Evolutionary conservation across 2,797 vertebrate species (phyloP).

Genomic region (Peromyscus melanophrys): DNA sequence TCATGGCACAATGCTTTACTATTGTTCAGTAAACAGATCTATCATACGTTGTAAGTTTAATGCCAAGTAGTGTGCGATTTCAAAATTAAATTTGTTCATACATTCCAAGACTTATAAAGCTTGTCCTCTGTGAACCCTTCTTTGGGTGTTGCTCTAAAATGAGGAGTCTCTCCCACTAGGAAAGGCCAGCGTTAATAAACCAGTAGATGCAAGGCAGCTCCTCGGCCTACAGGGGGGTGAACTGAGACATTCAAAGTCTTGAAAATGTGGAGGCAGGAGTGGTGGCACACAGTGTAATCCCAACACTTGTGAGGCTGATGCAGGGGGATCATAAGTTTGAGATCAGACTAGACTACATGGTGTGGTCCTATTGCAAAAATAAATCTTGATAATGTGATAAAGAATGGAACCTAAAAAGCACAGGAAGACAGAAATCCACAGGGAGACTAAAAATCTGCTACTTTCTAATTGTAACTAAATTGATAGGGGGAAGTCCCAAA

Average conservation of each 20-base stretch:
- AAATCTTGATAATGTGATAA: not conserved
- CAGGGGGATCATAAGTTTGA: not conserved
- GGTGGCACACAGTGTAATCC: not conserved
- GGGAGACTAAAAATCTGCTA: not conserved
- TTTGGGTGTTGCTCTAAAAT: not conserved
- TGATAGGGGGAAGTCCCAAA: not conserved
- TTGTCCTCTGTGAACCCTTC: not conserved
- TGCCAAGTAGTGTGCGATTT: not conserved
- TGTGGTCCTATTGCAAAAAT: not conserved
- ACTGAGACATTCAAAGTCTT: not conserved
- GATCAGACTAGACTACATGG: not conserved
- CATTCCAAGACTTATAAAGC: not conserved
- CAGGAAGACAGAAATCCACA: not conserved
- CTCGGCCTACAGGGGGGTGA: not conserved
- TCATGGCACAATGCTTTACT: not conserved
- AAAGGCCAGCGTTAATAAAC: not conserved
- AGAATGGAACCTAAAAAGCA: not conserved
- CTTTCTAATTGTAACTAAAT: not conserved
- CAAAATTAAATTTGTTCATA: not conserved
- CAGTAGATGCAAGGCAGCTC: not conserved
- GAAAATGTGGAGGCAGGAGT: not conserved
- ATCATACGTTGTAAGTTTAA: not conserved
- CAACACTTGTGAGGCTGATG: not conserved
- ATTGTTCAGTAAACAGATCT: not conserved
- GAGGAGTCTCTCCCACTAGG: not conserved